Evolutionary conservation across 2,113 vertebrate genomes (phyloP), one percentile per base, ranked within the genome.

Genomic region (Nerophis ophidion): DNA sequence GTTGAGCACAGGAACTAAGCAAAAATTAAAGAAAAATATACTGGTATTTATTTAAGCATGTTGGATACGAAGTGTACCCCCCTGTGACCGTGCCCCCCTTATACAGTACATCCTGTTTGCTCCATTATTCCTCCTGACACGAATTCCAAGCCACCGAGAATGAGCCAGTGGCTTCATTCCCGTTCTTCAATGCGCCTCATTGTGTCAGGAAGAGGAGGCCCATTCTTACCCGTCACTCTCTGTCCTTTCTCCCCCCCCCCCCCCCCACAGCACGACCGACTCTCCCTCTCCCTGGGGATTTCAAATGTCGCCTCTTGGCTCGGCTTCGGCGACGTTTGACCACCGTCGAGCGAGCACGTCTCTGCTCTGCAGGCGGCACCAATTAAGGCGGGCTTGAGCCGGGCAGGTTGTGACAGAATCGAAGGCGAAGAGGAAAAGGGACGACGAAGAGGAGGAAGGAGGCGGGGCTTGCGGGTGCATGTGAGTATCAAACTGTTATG

Each of bases 401-500:
- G 35, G 76, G 69, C 57, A 66, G 68, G 63, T 68, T 58, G 72
- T 53, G 71, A 64, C 76, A 65, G 71, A 53, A 57, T 50, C 54
- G 3, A 16, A 16, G 49, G 67, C 65, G 1, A 62, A 65, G 59
- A 75, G 64, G 68, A 63, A 50, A 50, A 66, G 60, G 33, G 69
- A 50, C 33, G 68, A 59, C 19, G 42, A n/a, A 34, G 44, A 16
- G 8, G 60, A 26, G 53, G 63, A 64, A 26, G 53, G 63, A 64
- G 73, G 72, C 71, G 77, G 67, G 63, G 75, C 64, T 65, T 59
- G 57, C 3, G 49, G 17, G 12, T 54, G 61, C 61, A 81, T 66
- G 88, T 90, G 83, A 90, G 88, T 90, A 75, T 86, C 61, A 65
- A 51, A 61, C 79, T 82, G 77, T 75, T 72, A 26, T 4, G 26